Evolutionary conservation across 2,888 invertebrate genomes (phyloP).

Genomic region (Rhagonycha fulva): DNA sequence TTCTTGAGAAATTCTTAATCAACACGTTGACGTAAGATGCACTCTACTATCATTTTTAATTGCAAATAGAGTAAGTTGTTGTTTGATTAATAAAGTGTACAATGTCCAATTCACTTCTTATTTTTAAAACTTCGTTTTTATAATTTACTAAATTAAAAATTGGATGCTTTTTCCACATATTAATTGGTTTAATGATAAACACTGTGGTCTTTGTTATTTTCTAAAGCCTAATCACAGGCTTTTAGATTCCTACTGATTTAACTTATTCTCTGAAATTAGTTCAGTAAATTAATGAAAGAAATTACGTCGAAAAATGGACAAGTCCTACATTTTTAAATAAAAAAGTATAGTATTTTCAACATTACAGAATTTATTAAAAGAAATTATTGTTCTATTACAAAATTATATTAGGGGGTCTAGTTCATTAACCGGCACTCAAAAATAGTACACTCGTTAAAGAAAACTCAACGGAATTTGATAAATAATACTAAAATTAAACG

Average conservation of each 20-base stretch:
- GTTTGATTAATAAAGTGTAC: not conserved
- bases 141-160: not conserved
- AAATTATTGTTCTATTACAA: not conserved
- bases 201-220: not conserved
- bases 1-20: not conserved
- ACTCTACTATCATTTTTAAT: not conserved
- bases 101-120: not conserved
- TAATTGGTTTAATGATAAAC: not conserved
- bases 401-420: too few species aligned
- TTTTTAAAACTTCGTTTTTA: not conserved
- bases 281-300: too few species aligned
- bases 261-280: not conserved
- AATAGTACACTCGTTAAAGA: too few species aligned
- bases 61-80: not conserved
- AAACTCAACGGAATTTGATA: too few species aligned
- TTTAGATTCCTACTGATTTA: not conserved
- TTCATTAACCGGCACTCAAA: too few species aligned
- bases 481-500: too few species aligned
- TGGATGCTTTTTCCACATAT: not conserved
- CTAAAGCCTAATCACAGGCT: not conserved
- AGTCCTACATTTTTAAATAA: too few species aligned
- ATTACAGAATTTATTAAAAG: not conserved
- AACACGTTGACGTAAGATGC: not conserved
- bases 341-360: too few species aligned
- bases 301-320: too few species aligned